phyloP scores from a whole-genome alignment of 2,888 invertebrate genomes.

The Drosophila melanosoma region DNA sequence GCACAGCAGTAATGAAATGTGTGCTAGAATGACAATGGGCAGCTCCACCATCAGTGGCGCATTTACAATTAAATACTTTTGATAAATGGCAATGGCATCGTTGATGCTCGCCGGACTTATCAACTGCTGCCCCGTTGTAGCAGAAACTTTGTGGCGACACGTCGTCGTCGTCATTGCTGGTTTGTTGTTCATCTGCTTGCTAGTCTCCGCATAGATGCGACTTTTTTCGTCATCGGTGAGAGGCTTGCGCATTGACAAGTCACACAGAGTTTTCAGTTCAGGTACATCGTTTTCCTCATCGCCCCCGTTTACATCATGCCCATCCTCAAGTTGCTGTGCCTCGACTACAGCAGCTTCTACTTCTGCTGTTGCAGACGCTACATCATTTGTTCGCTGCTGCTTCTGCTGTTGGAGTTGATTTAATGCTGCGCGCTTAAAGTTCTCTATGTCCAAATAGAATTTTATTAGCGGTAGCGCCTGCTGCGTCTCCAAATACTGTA shows the following conservation, averaged over 20 bases:
- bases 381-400: conserved; percentile 29
- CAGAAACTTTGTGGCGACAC: conserved; percentile 22
- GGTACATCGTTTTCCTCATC: conserved; percentile 78
- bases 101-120: conserved; percentile 76
- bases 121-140: conserved; percentile 48
- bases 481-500: conserved; percentile 93
- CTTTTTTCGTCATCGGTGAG: conserved; percentile 85
- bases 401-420: conserved; percentile 71
- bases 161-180: background rate
- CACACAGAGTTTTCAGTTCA: conserved; percentile 83
- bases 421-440: conserved; percentile 86
- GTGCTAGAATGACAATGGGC: conserved; percentile 82
- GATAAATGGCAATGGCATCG: conserved; percentile 84
- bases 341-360: conserved; percentile 5
- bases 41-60: conserved; percentile 80
- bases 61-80: conserved; percentile 83
- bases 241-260: conserved; percentile 84
- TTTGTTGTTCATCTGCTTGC: conserved; percentile 71
- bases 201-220: conserved; percentile 84
- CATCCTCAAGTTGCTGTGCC: conserved; percentile 1
- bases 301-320: background rate
- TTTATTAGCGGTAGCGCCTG: conserved; percentile 88
- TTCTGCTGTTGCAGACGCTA: background rate
- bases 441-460: conserved; percentile 92
- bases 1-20: conserved; percentile 83